These are phyloP conservation scores for Sander lucioperca DNA, from an alignment of 2,113 vertebrate species.

Conservation along the genomic window DNA sequence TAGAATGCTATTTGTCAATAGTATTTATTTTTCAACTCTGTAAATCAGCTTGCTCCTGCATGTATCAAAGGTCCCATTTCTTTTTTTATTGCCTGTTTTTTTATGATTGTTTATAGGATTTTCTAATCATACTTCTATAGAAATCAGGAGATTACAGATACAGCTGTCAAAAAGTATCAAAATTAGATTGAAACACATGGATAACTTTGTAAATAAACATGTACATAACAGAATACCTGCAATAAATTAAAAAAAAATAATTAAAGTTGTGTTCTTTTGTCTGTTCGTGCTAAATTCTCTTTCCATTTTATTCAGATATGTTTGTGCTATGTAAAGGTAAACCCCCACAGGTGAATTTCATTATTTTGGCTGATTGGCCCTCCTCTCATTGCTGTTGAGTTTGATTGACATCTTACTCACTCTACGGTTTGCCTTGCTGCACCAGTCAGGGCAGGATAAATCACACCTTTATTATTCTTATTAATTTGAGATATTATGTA, in stretches of 20 bases:
- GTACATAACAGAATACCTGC: slow-evolving; percentile 82
- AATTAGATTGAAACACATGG: slow-evolving; percentile 63
- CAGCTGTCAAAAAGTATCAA: slow-evolving; percentile 58
- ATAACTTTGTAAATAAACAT: slow-evolving; percentile 83
- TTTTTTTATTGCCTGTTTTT: slow-evolving; percentile 72
- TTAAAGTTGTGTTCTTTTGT: slow-evolving; percentile 29
- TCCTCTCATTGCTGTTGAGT: neutral
- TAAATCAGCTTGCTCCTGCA: slow-evolving; percentile 70
- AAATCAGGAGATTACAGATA: slow-evolving; percentile 65
- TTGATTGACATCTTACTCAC: too few relatives aligned
- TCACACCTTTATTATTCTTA: neutral
- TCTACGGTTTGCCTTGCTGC: neutral
- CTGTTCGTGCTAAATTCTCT: slow-evolving; percentile 25
- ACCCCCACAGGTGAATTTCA: neutral
- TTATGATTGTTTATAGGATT: slow-evolving; percentile 73
- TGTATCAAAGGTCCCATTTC: slow-evolving; percentile 67
- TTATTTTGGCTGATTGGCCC: neutral
- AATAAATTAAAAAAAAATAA: slow-evolving; percentile 78
- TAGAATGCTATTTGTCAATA: slow-evolving; percentile 82
- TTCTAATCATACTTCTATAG: slow-evolving; percentile 71
- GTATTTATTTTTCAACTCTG: slow-evolving; percentile 86
- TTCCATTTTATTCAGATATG: slow-evolving; percentile 6
- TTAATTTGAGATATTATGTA: neutral
- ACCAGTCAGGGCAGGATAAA: neutral
- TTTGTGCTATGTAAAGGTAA: neutral